Conservation (phyloP, 2,888 invertebrate species). For the Meteorus colon region DNA sequence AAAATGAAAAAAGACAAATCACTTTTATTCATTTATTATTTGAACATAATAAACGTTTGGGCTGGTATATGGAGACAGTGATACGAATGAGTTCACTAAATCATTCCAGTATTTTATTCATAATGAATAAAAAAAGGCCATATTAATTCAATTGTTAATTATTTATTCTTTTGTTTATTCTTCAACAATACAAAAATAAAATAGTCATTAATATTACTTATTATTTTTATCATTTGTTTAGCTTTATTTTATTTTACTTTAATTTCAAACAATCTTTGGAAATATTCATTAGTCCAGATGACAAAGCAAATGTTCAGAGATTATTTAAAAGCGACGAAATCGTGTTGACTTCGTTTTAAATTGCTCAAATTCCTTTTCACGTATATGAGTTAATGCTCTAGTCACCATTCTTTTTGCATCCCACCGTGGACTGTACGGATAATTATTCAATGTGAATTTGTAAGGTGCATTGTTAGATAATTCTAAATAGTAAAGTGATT, state of each 20-base stretch:
- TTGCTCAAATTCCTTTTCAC: slow-evolving; percentile 58
- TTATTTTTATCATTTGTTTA: background rate
- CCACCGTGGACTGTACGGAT: slow-evolving; percentile 67
- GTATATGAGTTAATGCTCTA: slow-evolving; percentile 60
- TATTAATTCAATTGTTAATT: slow-evolving; percentile 12
- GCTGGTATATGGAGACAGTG: too few relatives aligned
- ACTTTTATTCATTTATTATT: background rate
- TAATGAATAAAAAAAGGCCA: slow-evolving; percentile 15
- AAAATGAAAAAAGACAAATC: slow-evolving; percentile 34
- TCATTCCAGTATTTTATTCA: too few relatives aligned
- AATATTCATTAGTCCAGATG: slow-evolving; percentile 8
- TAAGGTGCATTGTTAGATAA: slow-evolving; percentile 54
- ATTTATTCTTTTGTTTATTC: background rate
- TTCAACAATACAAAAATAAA: slow-evolving; percentile 20
- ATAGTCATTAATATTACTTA: background rate
- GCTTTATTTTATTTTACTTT: background rate
- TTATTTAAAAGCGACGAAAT: slow-evolving; percentile 46
- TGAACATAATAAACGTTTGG: too few relatives aligned
- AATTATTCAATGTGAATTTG: slow-evolving; percentile 52
- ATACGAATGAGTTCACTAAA: too few relatives aligned
- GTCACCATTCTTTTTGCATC: slow-evolving; percentile 62
- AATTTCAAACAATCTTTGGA: slow-evolving; percentile 9
- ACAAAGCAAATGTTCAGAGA: background rate
- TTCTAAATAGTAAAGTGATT: slow-evolving; percentile 77
- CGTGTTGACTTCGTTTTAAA: slow-evolving; percentile 52